Evolutionary conservation across 2,797 vertebrate genomes (phyloP), one percentile per base, ranked within the genome.

Genomic region (Oreochromis mossambicus): DNA sequence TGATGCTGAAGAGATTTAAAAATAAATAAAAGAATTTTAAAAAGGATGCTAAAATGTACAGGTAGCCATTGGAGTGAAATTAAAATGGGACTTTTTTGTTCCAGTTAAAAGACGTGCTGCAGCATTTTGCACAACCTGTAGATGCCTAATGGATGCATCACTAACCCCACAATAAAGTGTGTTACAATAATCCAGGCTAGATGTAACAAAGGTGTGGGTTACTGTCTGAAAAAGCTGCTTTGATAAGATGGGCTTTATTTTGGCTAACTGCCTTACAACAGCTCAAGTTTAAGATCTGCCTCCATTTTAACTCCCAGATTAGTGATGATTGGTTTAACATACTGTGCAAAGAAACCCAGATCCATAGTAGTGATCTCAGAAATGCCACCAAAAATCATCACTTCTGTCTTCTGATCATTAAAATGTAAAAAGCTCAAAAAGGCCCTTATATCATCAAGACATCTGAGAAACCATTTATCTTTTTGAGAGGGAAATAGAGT

Each of bases 31-130:
- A 61, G 3, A 61, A 34, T 29, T 54, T 24, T 24, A 24, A 24
- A 54, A 24, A 24, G 11, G 6, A 24, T 54, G 2, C 6, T 3
- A 58, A 34, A 58, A 58, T 61, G 3, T 34, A 58, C 29, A 17
- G 5, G 55, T 32, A 58, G 26, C 55, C 8, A 32, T 8, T 32
- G 26, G 29, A 58, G 55, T 32, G 56, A 58, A 58, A 0, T 58
- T 4, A 58, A 58, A 58, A 0, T 58, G 56, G 15, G 15, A 32
- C 29, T 8, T 10, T 58, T 58, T 58, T 58, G 5, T 10, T 32
- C 5, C 56, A 34, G 15, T 58, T 34, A 56, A 56, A 56, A 0
- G 8, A 56, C 3, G 5, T 56, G 55, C 26, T 56, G 55, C 0
- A 32, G 55, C 55, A 56, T 2, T 32, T 29, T 9, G 14, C 55